Percentiles rank a stretch among this genome's conserved stretches.
phyloP scores from a whole-genome alignment of 2,113 vertebrate genomes.

The Rana temporaria region DNA sequence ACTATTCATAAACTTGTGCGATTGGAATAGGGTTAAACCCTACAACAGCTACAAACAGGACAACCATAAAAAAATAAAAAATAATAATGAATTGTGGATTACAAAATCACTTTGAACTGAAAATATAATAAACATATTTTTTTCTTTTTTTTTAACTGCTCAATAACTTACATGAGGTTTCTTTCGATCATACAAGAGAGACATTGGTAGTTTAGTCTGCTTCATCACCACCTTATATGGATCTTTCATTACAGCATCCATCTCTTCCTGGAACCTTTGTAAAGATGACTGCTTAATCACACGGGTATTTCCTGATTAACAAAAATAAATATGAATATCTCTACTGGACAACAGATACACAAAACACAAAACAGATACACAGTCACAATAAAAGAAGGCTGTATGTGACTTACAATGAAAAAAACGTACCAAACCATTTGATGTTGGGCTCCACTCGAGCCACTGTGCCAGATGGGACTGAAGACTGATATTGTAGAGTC shows the following conservation, averaged over 20 bases:
- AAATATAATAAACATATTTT: too few species aligned
- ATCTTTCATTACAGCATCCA: slow-evolving; percentile 89
- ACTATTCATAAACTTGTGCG: too few species aligned
- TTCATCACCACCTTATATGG: slow-evolving; percentile 95
- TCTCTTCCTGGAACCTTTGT: slow-evolving; percentile 96
- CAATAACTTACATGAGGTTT: slow-evolving; percentile 88
- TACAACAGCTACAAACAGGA: too few species aligned
- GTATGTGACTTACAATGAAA: background rate
- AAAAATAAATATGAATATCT: background rate
- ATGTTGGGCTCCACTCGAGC: slow-evolving; percentile 97
- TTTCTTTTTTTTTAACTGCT: background rate
- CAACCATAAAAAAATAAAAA: too few species aligned
- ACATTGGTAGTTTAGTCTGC: slow-evolving; percentile 92
- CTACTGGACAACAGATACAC: background rate
- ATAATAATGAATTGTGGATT: too few species aligned
- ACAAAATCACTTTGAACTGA: too few species aligned
- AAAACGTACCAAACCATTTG: slow-evolving; percentile 94
- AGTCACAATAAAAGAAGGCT: background rate
- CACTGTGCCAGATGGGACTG: slow-evolving; percentile 87
- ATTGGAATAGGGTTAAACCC: too few species aligned
- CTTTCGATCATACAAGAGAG: slow-evolving; percentile 86
- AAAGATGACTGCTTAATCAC: slow-evolving; percentile 96
- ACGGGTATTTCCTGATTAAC: slow-evolving; percentile 87
- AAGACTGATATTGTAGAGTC: slow-evolving; percentile 89
- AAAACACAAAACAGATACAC: background rate